A percentile compares a stretch with the other conserved stretches of the same genome.
Evolutionary conservation across 1,140 invertebrate species (phyloP).

Genomic region (Achatina immaculata): DNA sequence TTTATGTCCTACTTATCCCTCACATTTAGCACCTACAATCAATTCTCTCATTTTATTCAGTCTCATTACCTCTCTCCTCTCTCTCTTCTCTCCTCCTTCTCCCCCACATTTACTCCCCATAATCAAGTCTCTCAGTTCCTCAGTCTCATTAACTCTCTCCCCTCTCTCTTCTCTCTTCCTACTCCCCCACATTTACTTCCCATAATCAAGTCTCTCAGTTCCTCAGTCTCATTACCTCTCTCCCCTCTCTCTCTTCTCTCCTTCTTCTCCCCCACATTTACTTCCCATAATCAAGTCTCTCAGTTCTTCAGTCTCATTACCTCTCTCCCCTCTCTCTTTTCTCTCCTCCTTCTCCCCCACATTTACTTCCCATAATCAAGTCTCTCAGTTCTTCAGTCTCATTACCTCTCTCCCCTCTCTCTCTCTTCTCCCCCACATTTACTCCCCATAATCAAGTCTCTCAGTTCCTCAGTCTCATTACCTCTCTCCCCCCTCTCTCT

Average conservation of each 20-base stretch:
- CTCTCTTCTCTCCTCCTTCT: constrained; percentile 8
- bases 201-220: background rate
- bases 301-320: background rate
- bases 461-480: background rate
- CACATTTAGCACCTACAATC: background rate
- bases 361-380: background rate
- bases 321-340: background rate
- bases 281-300: too few species aligned
- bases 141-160: constrained; percentile 1
- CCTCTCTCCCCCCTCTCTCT: constrained; percentile 4
- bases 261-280: background rate
- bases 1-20: background rate
- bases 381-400: background rate
- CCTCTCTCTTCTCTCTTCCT: background rate
- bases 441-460: background rate
- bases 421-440: background rate
- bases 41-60: background rate
- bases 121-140: background rate
- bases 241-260: background rate
- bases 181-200: background rate
- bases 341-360: background rate
- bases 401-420: background rate
- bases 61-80: background rate
- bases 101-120: background rate
- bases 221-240: background rate